Percentiles rank a stretch among this genome's conserved stretches.
Conservation (phyloP, 2,888 invertebrate species). For the Camptogramma bilineatum region DNA sequence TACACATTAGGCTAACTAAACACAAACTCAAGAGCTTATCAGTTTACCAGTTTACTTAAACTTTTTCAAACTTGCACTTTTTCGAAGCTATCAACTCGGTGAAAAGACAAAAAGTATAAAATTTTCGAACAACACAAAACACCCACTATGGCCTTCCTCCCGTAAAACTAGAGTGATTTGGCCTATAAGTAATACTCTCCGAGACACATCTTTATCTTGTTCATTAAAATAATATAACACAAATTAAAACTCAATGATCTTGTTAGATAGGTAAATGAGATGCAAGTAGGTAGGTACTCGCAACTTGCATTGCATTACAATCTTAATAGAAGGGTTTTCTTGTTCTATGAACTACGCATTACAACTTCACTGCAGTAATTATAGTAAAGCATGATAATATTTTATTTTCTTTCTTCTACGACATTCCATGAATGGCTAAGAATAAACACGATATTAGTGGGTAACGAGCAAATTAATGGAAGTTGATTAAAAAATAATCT, state of each 20-base stretch:
- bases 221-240: too few species aligned
- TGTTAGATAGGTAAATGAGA: neutral
- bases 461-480: too few species aligned
- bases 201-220: constrained; percentile 2
- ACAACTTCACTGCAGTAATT: constrained; percentile 2
- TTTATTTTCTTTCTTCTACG: constrained; percentile 1
- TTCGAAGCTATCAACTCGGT: too few species aligned
- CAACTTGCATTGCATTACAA: neutral
- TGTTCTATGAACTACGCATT: constrained; percentile 5
- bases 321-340: neutral
- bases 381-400: constrained; percentile 1
- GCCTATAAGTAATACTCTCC: neutral
- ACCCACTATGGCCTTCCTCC: too few species aligned
- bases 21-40: neutral
- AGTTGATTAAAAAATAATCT: too few species aligned
- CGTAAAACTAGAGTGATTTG: neutral
- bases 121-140: too few species aligned
- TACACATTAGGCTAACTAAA: neutral
- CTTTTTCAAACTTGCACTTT: too few species aligned
- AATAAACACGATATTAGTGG: neutral
- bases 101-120: too few species aligned
- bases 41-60: too few species aligned
- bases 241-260: too few species aligned
- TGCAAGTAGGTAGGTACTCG: neutral
- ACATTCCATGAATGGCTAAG: constrained; percentile 3